These are phyloP conservation scores for Diphyllodes magnificus DNA, from an alignment of 2,113 vertebrate species.

Conservation along the genomic window DNA sequence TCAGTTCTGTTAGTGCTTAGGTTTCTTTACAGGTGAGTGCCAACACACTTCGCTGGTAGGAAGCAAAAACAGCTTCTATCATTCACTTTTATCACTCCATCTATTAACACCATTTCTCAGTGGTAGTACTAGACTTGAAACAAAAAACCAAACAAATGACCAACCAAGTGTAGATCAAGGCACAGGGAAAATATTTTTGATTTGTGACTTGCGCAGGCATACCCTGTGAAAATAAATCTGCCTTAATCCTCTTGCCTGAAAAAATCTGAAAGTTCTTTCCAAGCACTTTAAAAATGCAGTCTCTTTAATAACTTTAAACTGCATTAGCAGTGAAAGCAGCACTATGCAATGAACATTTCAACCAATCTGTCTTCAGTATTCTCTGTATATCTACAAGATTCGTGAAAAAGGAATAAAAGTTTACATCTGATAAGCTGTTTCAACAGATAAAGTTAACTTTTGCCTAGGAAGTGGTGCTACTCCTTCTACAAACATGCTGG, in stretches of 20 bases:
- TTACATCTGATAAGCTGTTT: neutral
- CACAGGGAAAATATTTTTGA: neutral
- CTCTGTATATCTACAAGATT: neutral
- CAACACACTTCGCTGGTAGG: neutral
- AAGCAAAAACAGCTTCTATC: neutral
- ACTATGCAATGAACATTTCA: neutral
- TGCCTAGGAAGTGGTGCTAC: neutral
- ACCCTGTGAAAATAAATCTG: neutral
- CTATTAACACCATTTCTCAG: neutral
- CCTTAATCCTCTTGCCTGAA: conserved; percentile 17
- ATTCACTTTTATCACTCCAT: neutral
- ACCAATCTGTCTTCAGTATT: neutral
- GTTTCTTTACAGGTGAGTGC: neutral
- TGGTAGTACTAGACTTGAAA: neutral
- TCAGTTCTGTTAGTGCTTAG: neutral
- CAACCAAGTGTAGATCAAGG: neutral
- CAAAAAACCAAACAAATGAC: neutral
- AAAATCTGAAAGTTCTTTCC: neutral
- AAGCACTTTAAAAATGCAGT: conserved; percentile 16
- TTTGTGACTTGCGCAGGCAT: neutral
- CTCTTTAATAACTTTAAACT: neutral
- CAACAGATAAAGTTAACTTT: neutral
- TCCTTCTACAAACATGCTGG: neutral
- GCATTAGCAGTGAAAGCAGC: neutral
- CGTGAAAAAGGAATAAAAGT: neutral